Percentiles rank a stretch among this genome's conserved stretches.
phyloP scores from a whole-genome alignment of 2,888 invertebrate genomes.

The Sycophila texana region DNA sequence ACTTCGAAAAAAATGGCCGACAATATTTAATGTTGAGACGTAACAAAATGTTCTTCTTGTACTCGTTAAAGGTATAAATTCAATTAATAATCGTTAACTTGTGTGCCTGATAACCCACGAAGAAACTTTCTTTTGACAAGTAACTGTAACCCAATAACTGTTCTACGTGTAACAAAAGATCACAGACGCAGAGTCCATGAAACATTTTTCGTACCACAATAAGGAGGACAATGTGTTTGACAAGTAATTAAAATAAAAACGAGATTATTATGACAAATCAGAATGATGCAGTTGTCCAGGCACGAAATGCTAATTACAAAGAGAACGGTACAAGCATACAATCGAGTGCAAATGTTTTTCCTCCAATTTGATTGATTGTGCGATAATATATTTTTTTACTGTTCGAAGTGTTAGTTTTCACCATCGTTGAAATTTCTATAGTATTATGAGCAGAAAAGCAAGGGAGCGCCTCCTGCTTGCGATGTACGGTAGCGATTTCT shows the following conservation, averaged over 20 bases:
- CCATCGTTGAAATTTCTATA: constrained; percentile 36
- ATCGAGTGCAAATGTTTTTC: constrained; percentile 2
- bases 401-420: constrained; percentile 28
- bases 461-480: constrained; percentile 14
- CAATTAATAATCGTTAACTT: too few relatives aligned
- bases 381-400: constrained; percentile 38
- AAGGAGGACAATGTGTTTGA: too few relatives aligned
- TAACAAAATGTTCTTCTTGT: too few relatives aligned
- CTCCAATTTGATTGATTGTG: neutral
- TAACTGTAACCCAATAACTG: neutral
- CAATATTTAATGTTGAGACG: too few relatives aligned
- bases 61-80: too few relatives aligned
- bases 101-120: neutral
- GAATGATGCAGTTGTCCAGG: too few relatives aligned
- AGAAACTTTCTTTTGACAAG: neutral
- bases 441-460: constrained; percentile 33
- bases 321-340: neutral
- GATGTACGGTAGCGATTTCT: constrained; percentile 32
- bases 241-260: too few relatives aligned
- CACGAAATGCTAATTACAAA: constrained; percentile 12
- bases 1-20: too few relatives aligned
- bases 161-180: too few relatives aligned
- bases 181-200: neutral
- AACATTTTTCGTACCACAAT: neutral
- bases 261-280: too few relatives aligned